Conservation (phyloP, 2,113 vertebrate genomes). For the Aldabrachelys gigantea region DNA sequence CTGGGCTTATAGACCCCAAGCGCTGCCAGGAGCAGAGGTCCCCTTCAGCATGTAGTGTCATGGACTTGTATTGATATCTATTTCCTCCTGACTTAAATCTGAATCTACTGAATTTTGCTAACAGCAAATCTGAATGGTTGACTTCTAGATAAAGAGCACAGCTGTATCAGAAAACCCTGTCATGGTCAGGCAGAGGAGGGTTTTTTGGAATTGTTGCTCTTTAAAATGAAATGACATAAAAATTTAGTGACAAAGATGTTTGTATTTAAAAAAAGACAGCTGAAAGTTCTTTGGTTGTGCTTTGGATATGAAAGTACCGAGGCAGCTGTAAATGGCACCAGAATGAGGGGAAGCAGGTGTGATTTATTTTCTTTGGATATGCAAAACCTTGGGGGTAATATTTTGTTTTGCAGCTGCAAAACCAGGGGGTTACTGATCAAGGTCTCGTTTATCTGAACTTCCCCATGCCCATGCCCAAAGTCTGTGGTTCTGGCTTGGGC, state of each 20-base stretch:
- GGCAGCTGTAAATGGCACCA: background rate
- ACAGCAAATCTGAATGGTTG: background rate
- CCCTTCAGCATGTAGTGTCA: background rate
- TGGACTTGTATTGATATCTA: background rate
- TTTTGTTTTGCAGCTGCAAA: background rate
- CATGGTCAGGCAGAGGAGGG: background rate
- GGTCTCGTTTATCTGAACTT: background rate
- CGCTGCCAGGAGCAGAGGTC: background rate
- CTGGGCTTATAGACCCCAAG: fast-evolving
- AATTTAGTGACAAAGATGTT: background rate
- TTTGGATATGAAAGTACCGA: background rate
- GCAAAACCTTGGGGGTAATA: background rate
- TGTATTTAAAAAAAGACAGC: background rate
- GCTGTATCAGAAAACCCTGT: background rate
- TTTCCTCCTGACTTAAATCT: background rate
- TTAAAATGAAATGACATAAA: background rate
- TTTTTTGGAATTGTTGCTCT: background rate
- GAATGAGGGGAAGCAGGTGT: background rate
- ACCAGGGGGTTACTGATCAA: background rate
- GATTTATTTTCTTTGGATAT: background rate
- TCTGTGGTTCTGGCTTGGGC: background rate
- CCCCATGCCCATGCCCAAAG: background rate
- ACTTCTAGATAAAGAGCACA: background rate
- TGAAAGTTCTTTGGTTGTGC: background rate
- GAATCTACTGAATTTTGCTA: background rate